phyloP scores from a whole-genome alignment of 2,888 invertebrate species.

The Apoda limacodes region DNA sequence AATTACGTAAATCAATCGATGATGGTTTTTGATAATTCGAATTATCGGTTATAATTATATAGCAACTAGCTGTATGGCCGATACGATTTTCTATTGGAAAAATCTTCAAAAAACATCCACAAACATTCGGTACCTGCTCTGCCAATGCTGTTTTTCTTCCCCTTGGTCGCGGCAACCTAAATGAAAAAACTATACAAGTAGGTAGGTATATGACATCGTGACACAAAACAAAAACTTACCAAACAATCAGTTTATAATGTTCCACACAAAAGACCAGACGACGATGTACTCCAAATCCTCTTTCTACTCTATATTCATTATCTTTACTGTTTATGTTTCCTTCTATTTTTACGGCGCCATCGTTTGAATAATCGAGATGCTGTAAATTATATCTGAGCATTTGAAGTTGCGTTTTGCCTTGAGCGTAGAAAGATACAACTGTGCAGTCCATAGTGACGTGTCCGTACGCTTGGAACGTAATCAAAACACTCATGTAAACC shows the following conservation, averaged over 20 bases:
- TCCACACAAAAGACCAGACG: slow-evolving; percentile 35
- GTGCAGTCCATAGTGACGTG: slow-evolving; percentile 52
- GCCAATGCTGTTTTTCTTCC: too few species aligned
- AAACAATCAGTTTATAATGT: slow-evolving; percentile 38
- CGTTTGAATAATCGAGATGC: slow-evolving; percentile 27
- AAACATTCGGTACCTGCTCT: too few species aligned
- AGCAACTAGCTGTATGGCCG: too few species aligned
- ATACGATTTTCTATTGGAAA: too few species aligned
- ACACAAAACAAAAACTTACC: slow-evolving; percentile 29
- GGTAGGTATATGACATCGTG: too few species aligned
- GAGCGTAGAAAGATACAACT: slow-evolving; percentile 44
- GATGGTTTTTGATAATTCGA: too few species aligned
- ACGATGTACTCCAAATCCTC: slow-evolving; percentile 24
- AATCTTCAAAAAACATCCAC: too few species aligned
- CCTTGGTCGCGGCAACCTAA: too few species aligned
- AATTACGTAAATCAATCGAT: not conserved
- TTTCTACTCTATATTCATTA: slow-evolving; percentile 22
- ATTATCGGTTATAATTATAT: too few species aligned
- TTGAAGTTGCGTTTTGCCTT: slow-evolving; percentile 41
- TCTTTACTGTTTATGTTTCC: slow-evolving; percentile 8
- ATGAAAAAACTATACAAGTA: too few species aligned
- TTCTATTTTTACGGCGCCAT: slow-evolving; percentile 14
- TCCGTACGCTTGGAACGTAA: slow-evolving; percentile 42
- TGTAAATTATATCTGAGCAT: slow-evolving; percentile 42
- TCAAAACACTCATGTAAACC: slow-evolving; percentile 33